A percentile compares a stretch with the other conserved stretches of the same genome.
Conservation (phyloP, 2,113 vertebrate species). For the Pelecanoides urinatrix region DNA sequence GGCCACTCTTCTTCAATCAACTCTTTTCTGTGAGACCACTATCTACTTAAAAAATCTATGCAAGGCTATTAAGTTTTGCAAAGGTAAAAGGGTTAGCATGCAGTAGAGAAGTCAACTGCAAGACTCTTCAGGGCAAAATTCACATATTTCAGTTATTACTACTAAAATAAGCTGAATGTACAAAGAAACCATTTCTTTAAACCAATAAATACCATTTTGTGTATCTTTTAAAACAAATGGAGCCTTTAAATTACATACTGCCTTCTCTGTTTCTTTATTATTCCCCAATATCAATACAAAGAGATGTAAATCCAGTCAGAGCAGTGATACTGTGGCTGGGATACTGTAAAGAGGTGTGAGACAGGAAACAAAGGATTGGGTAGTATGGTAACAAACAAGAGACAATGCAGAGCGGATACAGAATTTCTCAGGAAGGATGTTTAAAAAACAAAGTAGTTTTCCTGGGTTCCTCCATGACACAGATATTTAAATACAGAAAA, state of each 20-base stretch:
- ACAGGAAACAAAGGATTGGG: not conserved
- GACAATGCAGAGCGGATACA: rapidly evolving
- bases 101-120: not conserved
- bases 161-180: not conserved
- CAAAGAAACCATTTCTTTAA: not conserved
- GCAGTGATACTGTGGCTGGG: not conserved
- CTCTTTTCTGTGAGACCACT: not conserved
- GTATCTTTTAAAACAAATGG: not conserved
- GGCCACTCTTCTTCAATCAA: not conserved
- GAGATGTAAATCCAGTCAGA: not conserved
- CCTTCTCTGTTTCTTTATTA: not conserved
- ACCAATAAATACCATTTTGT: not conserved
- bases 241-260: not conserved
- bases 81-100: not conserved
- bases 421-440: not conserved
- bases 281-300: not conserved
- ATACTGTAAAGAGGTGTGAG: not conserved
- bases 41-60: not conserved
- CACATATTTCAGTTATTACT: not conserved
- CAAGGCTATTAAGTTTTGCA: not conserved
- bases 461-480: not conserved
- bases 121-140: not conserved
- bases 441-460: not conserved
- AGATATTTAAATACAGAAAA: not conserved
- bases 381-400: not conserved